A percentile compares a stretch with the other conserved stretches of the same genome.
phyloP scores from a whole-genome alignment of 2,888 invertebrate genomes.

The Pharmacophagus antenor region DNA sequence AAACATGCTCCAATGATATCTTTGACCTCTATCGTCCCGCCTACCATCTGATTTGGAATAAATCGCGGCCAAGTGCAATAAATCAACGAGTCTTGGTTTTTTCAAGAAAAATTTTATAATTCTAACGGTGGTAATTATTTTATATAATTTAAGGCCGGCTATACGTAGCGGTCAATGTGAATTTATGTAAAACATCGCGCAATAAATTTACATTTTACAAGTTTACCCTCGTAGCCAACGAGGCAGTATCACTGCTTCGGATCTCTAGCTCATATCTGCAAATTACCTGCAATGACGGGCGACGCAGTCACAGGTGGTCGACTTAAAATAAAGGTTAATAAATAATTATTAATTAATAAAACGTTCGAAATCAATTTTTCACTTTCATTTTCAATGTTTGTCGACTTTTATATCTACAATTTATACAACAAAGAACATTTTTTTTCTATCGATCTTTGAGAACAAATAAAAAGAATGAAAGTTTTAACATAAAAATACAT shows the following conservation, averaged over 20 bases:
- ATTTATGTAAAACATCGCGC: constrained; percentile 78
- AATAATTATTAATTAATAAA: no score
- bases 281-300: constrained; percentile 54
- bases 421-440: no score
- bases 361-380: no score
- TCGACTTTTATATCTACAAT: no score
- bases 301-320: constrained; percentile 36
- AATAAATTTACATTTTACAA: constrained; percentile 80
- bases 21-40: no score
- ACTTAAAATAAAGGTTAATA: constrained; percentile 14
- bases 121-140: no score
- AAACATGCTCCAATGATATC: no score
- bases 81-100: constrained; percentile 74
- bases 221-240: constrained; percentile 58
- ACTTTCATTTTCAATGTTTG: no score
- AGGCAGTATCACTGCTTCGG: constrained; percentile 72
- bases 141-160: no score
- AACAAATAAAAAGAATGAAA: no score
- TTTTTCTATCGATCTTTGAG: no score
- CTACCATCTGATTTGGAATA: constrained; percentile 50
- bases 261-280: constrained; percentile 62
- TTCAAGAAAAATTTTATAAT: constrained; percentile 80
- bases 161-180: constrained; percentile 73
- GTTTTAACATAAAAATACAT: no score
- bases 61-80: constrained; percentile 56